phyloP scores from a whole-genome alignment of 2,797 vertebrate genomes.

The Crax fasciolata region DNA sequence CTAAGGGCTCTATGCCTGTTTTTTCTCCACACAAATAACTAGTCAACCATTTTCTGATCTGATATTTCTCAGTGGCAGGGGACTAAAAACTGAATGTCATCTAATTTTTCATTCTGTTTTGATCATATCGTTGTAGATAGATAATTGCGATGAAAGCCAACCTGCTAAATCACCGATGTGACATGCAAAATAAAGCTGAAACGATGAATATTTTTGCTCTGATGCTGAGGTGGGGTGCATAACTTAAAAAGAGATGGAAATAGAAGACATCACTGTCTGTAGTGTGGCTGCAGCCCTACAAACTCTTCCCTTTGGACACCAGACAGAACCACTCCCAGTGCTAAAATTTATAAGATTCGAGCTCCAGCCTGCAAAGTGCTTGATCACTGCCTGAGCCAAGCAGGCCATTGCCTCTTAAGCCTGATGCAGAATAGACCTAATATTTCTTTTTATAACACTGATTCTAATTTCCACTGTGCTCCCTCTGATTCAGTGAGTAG shows the following conservation, averaged over 20 bases:
- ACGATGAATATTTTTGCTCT: constrained; percentile 9
- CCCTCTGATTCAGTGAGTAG: neutral
- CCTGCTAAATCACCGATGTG: constrained; percentile 46
- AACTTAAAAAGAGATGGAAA: neutral
- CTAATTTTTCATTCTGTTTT: constrained; percentile 41
- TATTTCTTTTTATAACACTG: neutral
- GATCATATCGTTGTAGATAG: neutral
- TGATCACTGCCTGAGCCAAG: neutral
- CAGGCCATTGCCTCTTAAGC: neutral
- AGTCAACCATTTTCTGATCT: constrained; percentile 37
- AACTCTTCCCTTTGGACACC: neutral
- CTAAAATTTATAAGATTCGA: neutral
- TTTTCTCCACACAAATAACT: constrained; percentile 22
- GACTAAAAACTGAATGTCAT: constrained; percentile 16
- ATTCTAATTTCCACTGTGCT: neutral
- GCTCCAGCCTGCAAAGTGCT: neutral
- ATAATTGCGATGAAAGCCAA: constrained; percentile 15
- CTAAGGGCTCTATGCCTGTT: neutral
- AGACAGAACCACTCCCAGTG: neutral
- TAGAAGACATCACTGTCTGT: neutral
- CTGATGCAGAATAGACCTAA: neutral
- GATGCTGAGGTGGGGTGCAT: neutral
- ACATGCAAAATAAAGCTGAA: constrained; percentile 52
- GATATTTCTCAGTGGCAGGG: neutral
- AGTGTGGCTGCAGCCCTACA: neutral